Base-by-base conservation (phyloP, 2,888 invertebrate species). In the Scaptomyza polygonia region DNA sequence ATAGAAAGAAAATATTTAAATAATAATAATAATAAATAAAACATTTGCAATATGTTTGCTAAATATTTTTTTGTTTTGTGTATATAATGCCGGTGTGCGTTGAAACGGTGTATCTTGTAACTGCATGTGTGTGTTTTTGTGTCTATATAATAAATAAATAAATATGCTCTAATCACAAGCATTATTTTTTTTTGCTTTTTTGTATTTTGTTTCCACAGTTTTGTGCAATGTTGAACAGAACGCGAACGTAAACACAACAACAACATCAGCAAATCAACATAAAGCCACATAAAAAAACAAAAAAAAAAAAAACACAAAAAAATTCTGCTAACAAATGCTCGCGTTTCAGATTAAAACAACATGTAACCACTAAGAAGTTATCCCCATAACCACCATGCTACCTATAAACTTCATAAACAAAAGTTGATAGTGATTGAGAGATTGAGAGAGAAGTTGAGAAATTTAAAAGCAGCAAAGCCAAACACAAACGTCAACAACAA, bases 141-240 rank as follows among this genome's bases (percentile, higher is more conserved):
- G 53, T 48, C 30, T 42, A 25, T 43, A 11, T 54, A 54, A 39
- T 54, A 14, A 32, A 32, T 30, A 48, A 48, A 32, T 32, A 48
- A 48, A 32, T 48, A 48, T 64, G 69, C 40, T 56, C 51, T 49
- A 47, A 57, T 51, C 39, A n/a, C 32, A 48, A 52, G 30, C 9
- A 49, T 47, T 14, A 21, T 36, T 43, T 45, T 32, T 48, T 39
- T 30, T 45, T 16, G 18, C 36, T 54, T 63, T 63, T 45, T 61
- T 48, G 55, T 57, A 30, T 63, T 63, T 48, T 71, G 47, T 61
- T 70, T 65, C 70, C 67, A 54, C 81, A 86, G 78, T 77, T 65
- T 67, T 65, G 76, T 85, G 76, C 72, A 87, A 80, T 83, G 78
- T 68, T 65, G 58, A 70, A 70, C 32, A 53, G 57, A 73, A 57